Conservation (phyloP, 2,888 invertebrate species). For the Ariolimax columbianus region DNA sequence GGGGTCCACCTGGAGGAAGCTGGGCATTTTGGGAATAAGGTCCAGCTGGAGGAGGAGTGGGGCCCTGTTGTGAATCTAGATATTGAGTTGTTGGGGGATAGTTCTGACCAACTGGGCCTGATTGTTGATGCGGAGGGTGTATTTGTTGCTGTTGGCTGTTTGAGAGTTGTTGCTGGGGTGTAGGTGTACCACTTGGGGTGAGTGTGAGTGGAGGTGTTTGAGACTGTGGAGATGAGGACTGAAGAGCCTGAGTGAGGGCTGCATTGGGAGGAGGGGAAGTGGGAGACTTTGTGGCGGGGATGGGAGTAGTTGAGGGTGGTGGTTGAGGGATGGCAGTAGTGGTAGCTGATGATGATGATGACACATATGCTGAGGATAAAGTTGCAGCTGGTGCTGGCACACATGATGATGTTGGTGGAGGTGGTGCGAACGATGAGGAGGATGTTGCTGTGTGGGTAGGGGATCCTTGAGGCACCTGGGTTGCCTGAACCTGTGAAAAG, state of each 20-base stretch:
- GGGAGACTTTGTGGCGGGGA: slow-evolving; percentile 15
- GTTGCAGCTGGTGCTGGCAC: background rate
- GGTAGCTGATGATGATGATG: slow-evolving; percentile 17
- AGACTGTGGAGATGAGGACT: slow-evolving; percentile 35
- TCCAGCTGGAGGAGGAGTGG: slow-evolving; percentile 5
- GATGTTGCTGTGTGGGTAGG: slow-evolving; percentile 57
- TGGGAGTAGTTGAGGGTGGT: slow-evolving; percentile 24
- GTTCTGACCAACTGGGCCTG: slow-evolving; percentile 28
- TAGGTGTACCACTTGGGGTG: slow-evolving; percentile 47
- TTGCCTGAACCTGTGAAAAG: slow-evolving; percentile 60
- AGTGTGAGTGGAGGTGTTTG: slow-evolving; percentile 44
- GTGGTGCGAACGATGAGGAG: slow-evolving; percentile 55
- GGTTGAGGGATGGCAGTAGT: slow-evolving; percentile 15
- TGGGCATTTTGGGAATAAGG: slow-evolving; percentile 13
- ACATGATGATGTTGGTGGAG: slow-evolving; percentile 51
- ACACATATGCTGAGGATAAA: background rate
- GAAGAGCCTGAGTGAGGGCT: slow-evolving; percentile 39
- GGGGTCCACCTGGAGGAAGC: slow-evolving; percentile 18
- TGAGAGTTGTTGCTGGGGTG: slow-evolving; percentile 43
- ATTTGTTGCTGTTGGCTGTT: slow-evolving; percentile 24
- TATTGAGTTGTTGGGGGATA: slow-evolving; percentile 32
- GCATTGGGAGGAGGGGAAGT: background rate
- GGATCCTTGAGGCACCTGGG: slow-evolving; percentile 61
- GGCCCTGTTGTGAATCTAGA: slow-evolving; percentile 12
- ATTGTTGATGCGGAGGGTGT: slow-evolving; percentile 27